Evolutionary conservation across 2,113 vertebrate genomes (phyloP).

Genomic region (Paralichthys olivaceus): DNA sequence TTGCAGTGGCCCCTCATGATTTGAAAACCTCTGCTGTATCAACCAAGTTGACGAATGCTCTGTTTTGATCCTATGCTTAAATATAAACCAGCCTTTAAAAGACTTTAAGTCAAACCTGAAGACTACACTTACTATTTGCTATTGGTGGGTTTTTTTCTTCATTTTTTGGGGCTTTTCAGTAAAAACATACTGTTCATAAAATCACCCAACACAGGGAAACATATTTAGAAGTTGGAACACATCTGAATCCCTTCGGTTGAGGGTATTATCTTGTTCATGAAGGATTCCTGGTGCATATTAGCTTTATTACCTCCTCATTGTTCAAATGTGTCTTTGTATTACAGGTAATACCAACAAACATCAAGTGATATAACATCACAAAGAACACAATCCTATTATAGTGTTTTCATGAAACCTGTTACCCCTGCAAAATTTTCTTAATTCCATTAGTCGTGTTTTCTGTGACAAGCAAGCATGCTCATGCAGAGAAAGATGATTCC

Average conservation of each 20-base stretch:
- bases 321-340: neutral
- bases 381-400: neutral
- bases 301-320: neutral
- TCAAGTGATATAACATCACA: neutral
- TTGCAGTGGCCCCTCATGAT: neutral
- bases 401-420: neutral
- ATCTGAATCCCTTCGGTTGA: too few species aligned
- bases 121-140: too few species aligned
- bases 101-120: too few species aligned
- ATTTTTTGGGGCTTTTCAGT: too few species aligned
- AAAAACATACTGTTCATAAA: too few species aligned
- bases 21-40: too few species aligned
- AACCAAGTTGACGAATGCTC: too few species aligned
- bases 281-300: neutral
- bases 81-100: too few species aligned
- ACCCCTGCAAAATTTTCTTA: neutral
- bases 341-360: neutral
- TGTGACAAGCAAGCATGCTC: neutral
- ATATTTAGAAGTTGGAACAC: too few species aligned
- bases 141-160: too few species aligned
- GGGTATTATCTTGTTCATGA: neutral
- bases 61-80: too few species aligned
- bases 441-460: neutral
- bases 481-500: conserved; percentile 1
- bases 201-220: too few species aligned